phyloP scores from a whole-genome alignment of 2,888 invertebrate genomes.

The Oscheius sp. region DNA sequence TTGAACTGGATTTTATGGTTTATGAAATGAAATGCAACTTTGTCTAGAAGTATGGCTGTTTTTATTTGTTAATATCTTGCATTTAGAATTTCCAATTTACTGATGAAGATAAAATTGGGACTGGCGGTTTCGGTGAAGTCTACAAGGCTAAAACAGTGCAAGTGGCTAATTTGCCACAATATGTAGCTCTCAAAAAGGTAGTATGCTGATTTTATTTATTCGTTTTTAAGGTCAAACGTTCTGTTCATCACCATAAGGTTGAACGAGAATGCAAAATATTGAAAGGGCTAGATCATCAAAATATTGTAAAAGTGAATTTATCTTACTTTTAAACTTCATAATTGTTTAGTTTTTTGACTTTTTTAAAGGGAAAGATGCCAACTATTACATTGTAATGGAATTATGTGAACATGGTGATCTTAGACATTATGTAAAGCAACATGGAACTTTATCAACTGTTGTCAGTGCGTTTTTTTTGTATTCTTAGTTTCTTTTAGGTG shows the following conservation, averaged over 20 bases:
- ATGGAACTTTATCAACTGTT: slow-evolving; percentile 33
- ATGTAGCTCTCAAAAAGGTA: slow-evolving; percentile 53
- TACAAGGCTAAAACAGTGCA: slow-evolving; percentile 30
- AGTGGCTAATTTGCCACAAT: slow-evolving; percentile 35
- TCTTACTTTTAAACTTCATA: neutral
- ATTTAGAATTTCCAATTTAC: slow-evolving; percentile 3
- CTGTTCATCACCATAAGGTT: too few species aligned
- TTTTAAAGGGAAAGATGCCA: slow-evolving; percentile 33
- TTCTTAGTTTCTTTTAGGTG: slow-evolving; percentile 33
- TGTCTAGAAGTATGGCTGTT: neutral
- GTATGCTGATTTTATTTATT: too few species aligned
- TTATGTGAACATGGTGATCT: slow-evolving; percentile 47
- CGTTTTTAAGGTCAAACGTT: too few species aligned
- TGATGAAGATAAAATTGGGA: slow-evolving; percentile 34
- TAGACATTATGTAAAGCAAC: slow-evolving; percentile 36
- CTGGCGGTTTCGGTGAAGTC: slow-evolving; percentile 49
- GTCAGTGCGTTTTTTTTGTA: slow-evolving; percentile 6
- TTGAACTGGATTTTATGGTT: too few species aligned
- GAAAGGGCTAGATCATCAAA: neutral
- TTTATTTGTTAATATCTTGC: neutral
- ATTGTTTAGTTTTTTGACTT: slow-evolving; percentile 35
- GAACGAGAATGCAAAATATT: neutral
- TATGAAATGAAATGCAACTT: too few species aligned
- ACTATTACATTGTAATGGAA: slow-evolving; percentile 53
- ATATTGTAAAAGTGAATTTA: slow-evolving; percentile 11